Conservation (phyloP, 1,140 invertebrate genomes). For the Pseudachorutes palmiensis region DNA sequence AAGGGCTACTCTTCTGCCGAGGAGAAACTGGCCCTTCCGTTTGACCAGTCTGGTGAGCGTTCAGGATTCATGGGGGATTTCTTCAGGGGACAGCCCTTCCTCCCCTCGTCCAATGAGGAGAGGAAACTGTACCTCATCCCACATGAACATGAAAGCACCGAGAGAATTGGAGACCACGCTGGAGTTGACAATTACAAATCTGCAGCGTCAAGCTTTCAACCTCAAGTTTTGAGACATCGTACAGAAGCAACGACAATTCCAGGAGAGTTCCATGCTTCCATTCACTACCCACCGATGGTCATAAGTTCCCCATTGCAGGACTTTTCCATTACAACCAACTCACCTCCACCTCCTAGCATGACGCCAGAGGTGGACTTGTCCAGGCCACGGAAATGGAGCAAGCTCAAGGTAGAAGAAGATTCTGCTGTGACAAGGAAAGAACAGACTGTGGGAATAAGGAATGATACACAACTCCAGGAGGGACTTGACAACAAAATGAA, state of each 20-base stretch:
- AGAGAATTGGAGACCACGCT: no score
- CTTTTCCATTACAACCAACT: constrained; percentile 1
- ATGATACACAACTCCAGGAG: no score
- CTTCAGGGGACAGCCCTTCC: not conserved
- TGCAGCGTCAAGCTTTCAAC: constrained; percentile 15
- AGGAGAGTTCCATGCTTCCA: no score
- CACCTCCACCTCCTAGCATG: constrained; percentile 11
- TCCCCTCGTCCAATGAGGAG: not conserved
- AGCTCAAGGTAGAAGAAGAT: constrained; percentile 19
- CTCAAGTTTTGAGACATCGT: constrained; percentile 4
- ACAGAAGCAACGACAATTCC: not conserved
- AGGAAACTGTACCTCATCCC: not conserved
- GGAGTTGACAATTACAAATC: constrained; percentile 6
- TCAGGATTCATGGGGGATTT: not conserved
- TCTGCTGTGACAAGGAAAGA: not conserved
- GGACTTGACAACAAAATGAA: not conserved
- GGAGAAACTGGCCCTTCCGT: not conserved
- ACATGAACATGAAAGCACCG: not conserved
- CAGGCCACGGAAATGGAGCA: constrained; percentile 19
- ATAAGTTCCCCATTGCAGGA: constrained; percentile 14
- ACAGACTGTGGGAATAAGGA: no score
- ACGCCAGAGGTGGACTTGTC: constrained; percentile 17
- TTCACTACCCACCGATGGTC: not conserved
- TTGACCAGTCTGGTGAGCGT: no score
- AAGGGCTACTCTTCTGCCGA: no score